Conservation (phyloP, 1,140 invertebrate genomes). For the Zaprionus ghesquierei region DNA sequence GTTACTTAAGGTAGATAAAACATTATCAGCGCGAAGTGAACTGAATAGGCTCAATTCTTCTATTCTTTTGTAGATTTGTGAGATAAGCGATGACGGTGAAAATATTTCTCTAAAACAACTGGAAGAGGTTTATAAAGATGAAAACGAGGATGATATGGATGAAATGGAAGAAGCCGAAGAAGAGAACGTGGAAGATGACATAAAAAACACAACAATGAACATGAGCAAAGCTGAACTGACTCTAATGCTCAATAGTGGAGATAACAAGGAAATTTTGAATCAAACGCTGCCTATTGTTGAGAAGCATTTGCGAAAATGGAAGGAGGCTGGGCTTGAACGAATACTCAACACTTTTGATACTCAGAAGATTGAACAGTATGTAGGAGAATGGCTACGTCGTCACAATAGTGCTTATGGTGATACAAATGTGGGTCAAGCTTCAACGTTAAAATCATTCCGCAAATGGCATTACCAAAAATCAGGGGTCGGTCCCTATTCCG, state of each 20-base stretch:
- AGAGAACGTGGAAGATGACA: slow-evolving; percentile 3
- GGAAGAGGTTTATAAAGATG: slow-evolving; percentile 25
- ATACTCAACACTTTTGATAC: slow-evolving; percentile 70
- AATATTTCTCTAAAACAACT: slow-evolving; percentile 24
- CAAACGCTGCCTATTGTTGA: slow-evolving; percentile 66
- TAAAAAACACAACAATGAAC: slow-evolving; percentile 19
- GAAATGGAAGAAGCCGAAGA: slow-evolving; percentile 32
- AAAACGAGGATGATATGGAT: slow-evolving; percentile 10
- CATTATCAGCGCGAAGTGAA: background rate
- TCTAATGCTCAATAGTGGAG: slow-evolving; percentile 30
- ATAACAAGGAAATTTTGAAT: slow-evolving; percentile 56
- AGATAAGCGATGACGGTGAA: slow-evolving; percentile 5
- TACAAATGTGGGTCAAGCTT: background rate
- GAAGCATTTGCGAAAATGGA: slow-evolving; percentile 68
- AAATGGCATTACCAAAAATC: background rate
- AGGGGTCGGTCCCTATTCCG: background rate
- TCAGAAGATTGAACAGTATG: slow-evolving; percentile 65
- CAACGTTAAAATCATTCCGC: background rate
- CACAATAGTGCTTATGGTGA: slow-evolving; percentile 50
- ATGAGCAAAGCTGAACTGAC: slow-evolving; percentile 49
- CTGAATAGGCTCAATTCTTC: background rate
- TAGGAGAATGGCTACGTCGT: slow-evolving; percentile 64
- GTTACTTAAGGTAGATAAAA: slow-evolving; percentile 32
- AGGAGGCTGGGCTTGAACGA: slow-evolving; percentile 60
- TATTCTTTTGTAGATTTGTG: slow-evolving; percentile 5